Base-by-base conservation (phyloP, 2,888 invertebrate genomes). In the Conomelus anceps region DNA sequence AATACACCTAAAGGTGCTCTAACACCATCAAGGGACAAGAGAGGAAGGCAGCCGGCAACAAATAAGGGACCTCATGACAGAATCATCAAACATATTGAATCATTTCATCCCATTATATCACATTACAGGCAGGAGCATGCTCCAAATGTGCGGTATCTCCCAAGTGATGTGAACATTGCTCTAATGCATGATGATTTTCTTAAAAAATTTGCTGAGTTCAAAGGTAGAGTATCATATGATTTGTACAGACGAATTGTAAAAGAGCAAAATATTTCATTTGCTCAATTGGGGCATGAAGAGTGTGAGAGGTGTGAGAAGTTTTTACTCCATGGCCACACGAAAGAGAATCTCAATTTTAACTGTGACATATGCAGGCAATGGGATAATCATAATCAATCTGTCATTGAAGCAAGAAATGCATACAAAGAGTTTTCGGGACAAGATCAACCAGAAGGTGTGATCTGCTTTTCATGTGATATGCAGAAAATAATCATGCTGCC, bases 401-500 rank as follows among this genome's bases (percentile, higher is more conserved):
- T 41, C 22, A 22, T 22, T 22, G 22, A 13, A 86, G 22, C 89
- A 89, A 86, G 89, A 17, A 23, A 23, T 26, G 9, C 23, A 22
- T 89, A 89, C 86, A 86, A 86, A 85, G 7, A 22, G n/a, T 86
- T 34, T 89, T 85, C 89, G 86, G 86, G 86, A 34, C 3, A 34
- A 22, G 86, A 89, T 34, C 29, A 22, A 34, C 22, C 89, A 86
- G 86, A 89, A 22, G 34, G 86, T 34, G 84, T 22, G 22, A 41
- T 89, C 22, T 87, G 41, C 24, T 86, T 89, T 63, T 41, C 89
- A 63, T 17, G 86, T 1, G 89, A 89, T n/a, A 23, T 90, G 86
- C 87, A 90, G 87, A 90, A 90, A 41, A 85, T 90, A 20, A 92
- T 90, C 20, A 89, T 92, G 90, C 86, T 91, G 26, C 91, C 92